These are phyloP conservation scores for Felis chaus DNA, from an alignment of 2,113 vertebrate species.

Conservation along the genomic window DNA sequence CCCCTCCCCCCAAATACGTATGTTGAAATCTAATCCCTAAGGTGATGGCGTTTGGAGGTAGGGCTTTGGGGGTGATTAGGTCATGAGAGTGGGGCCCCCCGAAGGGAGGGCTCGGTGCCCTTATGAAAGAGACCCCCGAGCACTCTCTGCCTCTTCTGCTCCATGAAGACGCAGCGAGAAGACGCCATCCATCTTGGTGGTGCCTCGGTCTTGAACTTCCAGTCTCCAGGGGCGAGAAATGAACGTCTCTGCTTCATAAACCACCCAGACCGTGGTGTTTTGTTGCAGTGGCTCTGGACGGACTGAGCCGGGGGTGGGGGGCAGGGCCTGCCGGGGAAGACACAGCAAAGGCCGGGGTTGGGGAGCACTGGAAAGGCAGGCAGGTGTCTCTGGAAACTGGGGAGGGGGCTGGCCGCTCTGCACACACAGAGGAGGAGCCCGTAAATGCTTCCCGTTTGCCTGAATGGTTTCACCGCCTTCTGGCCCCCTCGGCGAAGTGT, in stretches of 20 bases:
- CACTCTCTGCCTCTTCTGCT: background rate
- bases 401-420: background rate
- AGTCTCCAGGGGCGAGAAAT: background rate
- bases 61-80: background rate
- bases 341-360: background rate
- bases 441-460: background rate
- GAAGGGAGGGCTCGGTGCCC: rapidly evolving
- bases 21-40: background rate
- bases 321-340: background rate
- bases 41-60: background rate
- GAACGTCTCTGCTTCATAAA: background rate
- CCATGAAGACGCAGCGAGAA: background rate
- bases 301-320: background rate
- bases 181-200: background rate
- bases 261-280: background rate
- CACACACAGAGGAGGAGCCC: background rate
- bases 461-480: background rate
- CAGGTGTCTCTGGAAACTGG: background rate
- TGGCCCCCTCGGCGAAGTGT: background rate
- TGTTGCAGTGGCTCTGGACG: background rate
- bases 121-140: background rate
- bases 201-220: background rate
- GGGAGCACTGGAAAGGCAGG: background rate
- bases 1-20: background rate
- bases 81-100: background rate